Evolutionary conservation across 2,888 invertebrate genomes (phyloP), one percentile per base, ranked within the genome.

Genomic region (Lydus trimaculatus): DNA sequence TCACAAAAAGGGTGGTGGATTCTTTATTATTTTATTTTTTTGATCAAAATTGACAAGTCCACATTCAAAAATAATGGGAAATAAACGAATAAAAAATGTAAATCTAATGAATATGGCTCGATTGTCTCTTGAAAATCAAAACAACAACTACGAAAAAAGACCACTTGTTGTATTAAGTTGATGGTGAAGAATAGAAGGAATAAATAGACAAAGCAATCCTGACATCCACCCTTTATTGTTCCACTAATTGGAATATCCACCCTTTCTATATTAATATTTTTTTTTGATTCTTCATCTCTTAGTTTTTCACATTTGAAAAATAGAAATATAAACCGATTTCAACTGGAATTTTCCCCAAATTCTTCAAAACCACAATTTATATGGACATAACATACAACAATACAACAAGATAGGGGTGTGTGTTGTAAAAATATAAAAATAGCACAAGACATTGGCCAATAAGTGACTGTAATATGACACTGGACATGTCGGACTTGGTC

Each of bases 401-500:
- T 48, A 48, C 11, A 48, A 48, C 11, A 48, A 20, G 48, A 48
- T 48, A 48, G 48, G 48, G 48, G 13, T 39, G 64, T 64, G 13
- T 39, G 64, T 64, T 39, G 17, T 31, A 63, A 59, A 69, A 69
- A 70, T 65, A 70, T 70, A 79, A 78, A 76, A 79, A 79, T 75
- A 71, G 75, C 73, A 76, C 73, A 79, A 81, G 82, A 83, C 82
- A 82, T 77, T 78, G 80, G 78, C 78, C 82, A 78, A 82, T 83
- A 85, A 83, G 80, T 81, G 83, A 84, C 83, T 80, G 84, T 83
- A 84, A 84, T 84, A 81, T 81, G 84, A 85, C 84, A 84, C 85
- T 79, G 77, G 79, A 84, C 80, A 83, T 80, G 81, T 80, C 80
- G 81, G 78, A 77, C 74, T 75, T 77, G 74, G 75, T 43, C 13